These are phyloP conservation scores for Phasia obesa DNA, from an alignment of 2,888 invertebrate genomes.

Conservation along the genomic window DNA sequence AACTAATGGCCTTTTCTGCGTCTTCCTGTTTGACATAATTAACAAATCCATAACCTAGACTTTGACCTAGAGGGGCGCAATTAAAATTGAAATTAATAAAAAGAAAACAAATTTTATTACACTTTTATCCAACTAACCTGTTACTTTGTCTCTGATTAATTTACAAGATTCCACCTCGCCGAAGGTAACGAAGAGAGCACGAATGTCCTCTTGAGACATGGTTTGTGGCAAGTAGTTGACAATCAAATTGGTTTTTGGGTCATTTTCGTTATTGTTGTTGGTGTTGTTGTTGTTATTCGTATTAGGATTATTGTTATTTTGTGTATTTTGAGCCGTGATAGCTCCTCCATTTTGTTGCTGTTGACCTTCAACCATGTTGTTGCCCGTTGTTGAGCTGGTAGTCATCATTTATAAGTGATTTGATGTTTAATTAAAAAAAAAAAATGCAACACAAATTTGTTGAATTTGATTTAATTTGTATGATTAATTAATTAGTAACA, in stretches of 20 bases:
- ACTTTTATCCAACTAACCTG: slow-evolving; percentile 85
- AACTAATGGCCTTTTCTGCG: slow-evolving; percentile 99
- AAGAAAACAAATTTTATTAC: too few species aligned
- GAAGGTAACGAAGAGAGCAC: slow-evolving; percentile 96
- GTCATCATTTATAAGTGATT: slow-evolving; percentile 72
- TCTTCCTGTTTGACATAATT: slow-evolving; percentile 99
- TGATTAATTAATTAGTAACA: slow-evolving; percentile 25
- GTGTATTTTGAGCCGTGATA: slow-evolving; percentile 65
- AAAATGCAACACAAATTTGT: slow-evolving; percentile 47
- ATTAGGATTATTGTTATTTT: slow-evolving; percentile 82
- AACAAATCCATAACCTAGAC: slow-evolving; percentile 99
- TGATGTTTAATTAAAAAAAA: slow-evolving; percentile 44
- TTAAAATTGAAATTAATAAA: neutral
- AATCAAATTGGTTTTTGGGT: slow-evolving; percentile 97
- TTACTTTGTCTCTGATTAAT: slow-evolving; percentile 97
- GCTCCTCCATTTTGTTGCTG: slow-evolving; percentile 83
- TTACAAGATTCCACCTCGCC: slow-evolving; percentile 99
- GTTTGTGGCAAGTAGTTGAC: slow-evolving; percentile 97
- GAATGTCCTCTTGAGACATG: slow-evolving; percentile 97
- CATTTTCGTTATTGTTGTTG: slow-evolving; percentile 82
- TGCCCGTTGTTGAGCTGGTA: slow-evolving; percentile 66
- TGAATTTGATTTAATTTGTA: slow-evolving; percentile 41
- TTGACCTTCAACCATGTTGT: slow-evolving; percentile 86
- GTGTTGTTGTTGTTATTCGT: slow-evolving; percentile 76
- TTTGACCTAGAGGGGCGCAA: slow-evolving; percentile 89